These are phyloP conservation scores for Arctia plantaginis DNA, from an alignment of 2,888 invertebrate species.

Conservation along the genomic window DNA sequence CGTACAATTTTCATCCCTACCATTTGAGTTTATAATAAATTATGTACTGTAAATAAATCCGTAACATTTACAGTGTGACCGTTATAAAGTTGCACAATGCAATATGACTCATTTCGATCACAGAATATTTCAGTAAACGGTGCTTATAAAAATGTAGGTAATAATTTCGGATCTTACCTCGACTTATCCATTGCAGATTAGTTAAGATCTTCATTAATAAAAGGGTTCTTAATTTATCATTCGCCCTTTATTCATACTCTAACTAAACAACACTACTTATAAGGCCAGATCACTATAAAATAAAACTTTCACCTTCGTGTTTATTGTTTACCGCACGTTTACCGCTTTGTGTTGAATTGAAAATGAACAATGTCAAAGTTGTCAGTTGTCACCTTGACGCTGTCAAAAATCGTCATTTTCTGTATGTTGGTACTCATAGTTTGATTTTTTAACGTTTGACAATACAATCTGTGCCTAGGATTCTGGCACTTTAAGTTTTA, in stretches of 20 bases:
- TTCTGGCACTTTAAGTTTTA: not conserved
- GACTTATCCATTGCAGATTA: conserved; percentile 54
- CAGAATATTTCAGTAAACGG: conserved; percentile 38
- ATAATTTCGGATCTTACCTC: conserved; percentile 45
- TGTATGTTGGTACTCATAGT: not conserved
- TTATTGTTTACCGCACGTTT: conserved; percentile 40
- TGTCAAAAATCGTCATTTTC: conserved; percentile 15
- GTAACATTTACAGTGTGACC: conserved; percentile 36
- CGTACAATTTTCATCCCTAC: not conserved
- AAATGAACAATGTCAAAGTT: conserved; percentile 18
- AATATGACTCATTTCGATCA: conserved; percentile 46
- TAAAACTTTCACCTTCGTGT: conserved; percentile 53
- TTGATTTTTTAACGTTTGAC: not conserved
- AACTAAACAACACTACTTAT: conserved; percentile 25
- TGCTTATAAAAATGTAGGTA: conserved; percentile 30
- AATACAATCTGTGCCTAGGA: not conserved
- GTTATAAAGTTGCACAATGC: conserved; percentile 51
- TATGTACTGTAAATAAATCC: conserved; percentile 38
- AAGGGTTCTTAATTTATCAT: conserved; percentile 10
- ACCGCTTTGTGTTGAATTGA: conserved; percentile 42
- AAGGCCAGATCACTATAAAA: conserved; percentile 30
- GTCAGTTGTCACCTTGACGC: conserved; percentile 18
- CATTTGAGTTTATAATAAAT: conserved; percentile 9
- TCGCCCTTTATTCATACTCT: conserved; percentile 19
- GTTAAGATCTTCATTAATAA: conserved; percentile 17